phyloP scores from a whole-genome alignment of 2,797 vertebrate genomes.

The Oreochromis mossambicus region DNA sequence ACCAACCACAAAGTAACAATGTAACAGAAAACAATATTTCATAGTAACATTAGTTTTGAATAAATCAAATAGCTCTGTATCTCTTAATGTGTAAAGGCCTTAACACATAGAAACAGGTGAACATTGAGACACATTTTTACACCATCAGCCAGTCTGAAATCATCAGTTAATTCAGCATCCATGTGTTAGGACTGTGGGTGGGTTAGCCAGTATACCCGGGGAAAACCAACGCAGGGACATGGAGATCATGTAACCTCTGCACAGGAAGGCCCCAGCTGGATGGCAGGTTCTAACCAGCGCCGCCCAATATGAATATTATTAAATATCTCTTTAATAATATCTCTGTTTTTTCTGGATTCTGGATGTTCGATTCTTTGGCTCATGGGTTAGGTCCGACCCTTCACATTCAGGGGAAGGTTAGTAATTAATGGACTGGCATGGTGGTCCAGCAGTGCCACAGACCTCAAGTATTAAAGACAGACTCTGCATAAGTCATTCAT shows the following conservation, averaged over 20 bases:
- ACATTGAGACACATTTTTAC: not conserved
- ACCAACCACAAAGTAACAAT: not conserved
- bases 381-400: slow-evolving; percentile 9
- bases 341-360: not conserved
- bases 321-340: not conserved
- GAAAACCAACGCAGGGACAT: not conserved
- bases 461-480: slow-evolving; percentile 44
- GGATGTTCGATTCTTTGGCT: not conserved
- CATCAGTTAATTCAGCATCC: not conserved
- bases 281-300: not conserved
- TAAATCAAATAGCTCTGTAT: no score
- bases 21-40: not conserved
- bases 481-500: slow-evolving; percentile 32
- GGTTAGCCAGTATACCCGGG: not conserved
- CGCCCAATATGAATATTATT: not conserved
- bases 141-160: not conserved
- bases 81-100: no score
- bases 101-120: not conserved
- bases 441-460: slow-evolving; percentile 41
- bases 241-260: not conserved
- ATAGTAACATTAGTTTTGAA: not conserved
- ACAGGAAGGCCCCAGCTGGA: not conserved
- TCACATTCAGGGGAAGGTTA: slow-evolving; percentile 25
- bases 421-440: slow-evolving; percentile 30
- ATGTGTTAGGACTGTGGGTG: not conserved